Base-by-base conservation (phyloP, 2,797 vertebrate species). In the Eleutherodactylus coqui region DNA sequence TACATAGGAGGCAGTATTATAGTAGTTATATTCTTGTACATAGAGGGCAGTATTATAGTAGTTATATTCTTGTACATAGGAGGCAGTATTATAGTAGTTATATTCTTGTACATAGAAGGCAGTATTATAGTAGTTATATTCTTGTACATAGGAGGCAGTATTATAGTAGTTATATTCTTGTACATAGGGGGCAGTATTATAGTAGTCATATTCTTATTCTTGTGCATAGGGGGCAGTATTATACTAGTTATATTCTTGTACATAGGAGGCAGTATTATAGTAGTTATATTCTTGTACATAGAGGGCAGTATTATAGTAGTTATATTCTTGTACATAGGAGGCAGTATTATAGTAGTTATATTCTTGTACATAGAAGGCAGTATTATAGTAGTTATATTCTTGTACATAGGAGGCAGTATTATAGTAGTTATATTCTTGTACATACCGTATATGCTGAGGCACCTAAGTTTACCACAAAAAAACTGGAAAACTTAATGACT, bases 371-470 rank as follows among this genome's bases (percentile, higher is more conserved):
- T 21, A 21, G 51, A 6, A 21, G 21, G n/a, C n/a, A n/a, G n/a
- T n/a, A n/a, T n/a, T n/a, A n/a, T n/a, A n/a, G n/a, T n/a, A n/a
- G n/a, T n/a, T n/a, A n/a, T n/a, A n/a, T n/a, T n/a, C 24, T 58
- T n/a, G 21, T 58, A n/a, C 8, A n/a, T 58, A 58, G 53, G 53
- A 24, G 53, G n/a, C 53, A 58, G 53, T 58, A 58, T 58, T 58
- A 58, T 58, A 58, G 21, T 58, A 58, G 53, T 58, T 58, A 58
- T 58, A 58, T 58, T 58, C 53, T 58, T 58, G 53, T 58, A 58
- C 2, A n/a, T 58, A 58, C 5, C 21, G 24, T n/a, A n/a, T n/a
- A n/a, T n/a, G n/a, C n/a, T n/a, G n/a, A n/a, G n/a, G n/a, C n/a
- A n/a, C n/a, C n/a, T n/a, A n/a, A n/a, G n/a, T n/a, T n/a, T n/a